These are phyloP conservation scores for Adelognathus sp. DNA, from an alignment of 2,888 invertebrate species.

Conservation along the genomic window DNA sequence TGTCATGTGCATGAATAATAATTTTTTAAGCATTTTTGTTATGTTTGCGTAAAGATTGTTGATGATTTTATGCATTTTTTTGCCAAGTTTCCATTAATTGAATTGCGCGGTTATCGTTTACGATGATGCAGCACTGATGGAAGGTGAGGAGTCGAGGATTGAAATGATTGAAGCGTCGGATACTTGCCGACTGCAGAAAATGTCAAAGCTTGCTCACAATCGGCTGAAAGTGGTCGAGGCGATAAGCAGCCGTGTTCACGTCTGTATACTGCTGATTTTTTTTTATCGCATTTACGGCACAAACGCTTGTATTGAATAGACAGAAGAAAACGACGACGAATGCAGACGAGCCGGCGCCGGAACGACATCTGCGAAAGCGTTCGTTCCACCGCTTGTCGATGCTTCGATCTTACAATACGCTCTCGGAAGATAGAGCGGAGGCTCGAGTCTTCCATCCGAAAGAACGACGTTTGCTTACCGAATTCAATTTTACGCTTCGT, in stretches of 20 bases:
- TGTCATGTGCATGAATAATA: too few relatives aligned
- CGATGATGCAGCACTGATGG: too few relatives aligned
- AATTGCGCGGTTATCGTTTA: too few relatives aligned
- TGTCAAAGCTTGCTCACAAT: not conserved
- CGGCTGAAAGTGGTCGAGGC: slow-evolving; percentile 23
- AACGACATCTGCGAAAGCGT: slow-evolving; percentile 48
- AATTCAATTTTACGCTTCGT: slow-evolving; percentile 56
- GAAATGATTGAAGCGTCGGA: too few relatives aligned
- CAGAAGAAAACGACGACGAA: not conserved
- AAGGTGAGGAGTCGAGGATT: too few relatives aligned
- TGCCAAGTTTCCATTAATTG: too few relatives aligned
- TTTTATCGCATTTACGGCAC: not conserved
- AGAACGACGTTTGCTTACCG: slow-evolving; percentile 49
- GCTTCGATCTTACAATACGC: slow-evolving; percentile 25
- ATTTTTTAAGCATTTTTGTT: too few relatives aligned
- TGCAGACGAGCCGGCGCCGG: slow-evolving; percentile 24
- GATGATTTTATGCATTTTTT: too few relatives aligned
- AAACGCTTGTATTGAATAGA: slow-evolving; percentile 35
- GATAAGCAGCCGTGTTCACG: slow-evolving; percentile 28
- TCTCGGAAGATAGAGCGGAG: not conserved
- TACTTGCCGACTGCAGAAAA: not conserved
- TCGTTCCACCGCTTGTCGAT: slow-evolving; percentile 13
- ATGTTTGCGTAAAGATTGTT: too few relatives aligned
- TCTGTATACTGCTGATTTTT: not conserved
- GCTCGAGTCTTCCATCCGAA: slow-evolving; percentile 4